phyloP scores from a whole-genome alignment of 2,113 vertebrate species.

The Larimichthys crocea region DNA sequence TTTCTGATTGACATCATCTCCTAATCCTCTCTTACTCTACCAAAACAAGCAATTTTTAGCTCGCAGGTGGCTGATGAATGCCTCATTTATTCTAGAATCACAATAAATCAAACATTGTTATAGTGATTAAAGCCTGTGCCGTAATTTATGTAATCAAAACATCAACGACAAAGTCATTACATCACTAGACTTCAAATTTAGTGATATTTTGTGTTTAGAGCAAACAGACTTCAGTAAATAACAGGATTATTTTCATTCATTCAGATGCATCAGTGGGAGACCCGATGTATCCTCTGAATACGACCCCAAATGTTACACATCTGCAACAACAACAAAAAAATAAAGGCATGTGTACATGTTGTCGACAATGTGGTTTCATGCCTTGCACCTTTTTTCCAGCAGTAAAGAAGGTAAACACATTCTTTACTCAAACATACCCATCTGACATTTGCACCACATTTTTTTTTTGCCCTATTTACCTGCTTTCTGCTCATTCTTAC shows the following conservation, averaged over 20 bases:
- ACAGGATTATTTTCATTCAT: background rate
- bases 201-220: too few species aligned
- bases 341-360: background rate
- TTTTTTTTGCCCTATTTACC: slow-evolving; percentile 42
- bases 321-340: background rate
- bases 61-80: slow-evolving; percentile 73
- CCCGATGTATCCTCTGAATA: slow-evolving; percentile 8
- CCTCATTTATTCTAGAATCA: slow-evolving; percentile 52
- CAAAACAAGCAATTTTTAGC: slow-evolving; percentile 52
- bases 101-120: slow-evolving; percentile 47
- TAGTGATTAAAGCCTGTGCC: slow-evolving; percentile 38
- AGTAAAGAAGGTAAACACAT: background rate
- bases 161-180: slow-evolving; percentile 18
- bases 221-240: background rate
- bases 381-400: background rate
- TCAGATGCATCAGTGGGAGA: slow-evolving; percentile 11
- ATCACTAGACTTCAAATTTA: background rate
- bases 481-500: slow-evolving; percentile 48
- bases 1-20: slow-evolving; percentile 37
- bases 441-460: slow-evolving; percentile 30
- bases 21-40: slow-evolving; percentile 34
- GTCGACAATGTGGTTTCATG: background rate
- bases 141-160: slow-evolving; percentile 53
- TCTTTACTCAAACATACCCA: slow-evolving; percentile 10
- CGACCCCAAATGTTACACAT: background rate